phyloP scores from a whole-genome alignment of 2,113 vertebrate species.

The Alethe diademata region DNA sequence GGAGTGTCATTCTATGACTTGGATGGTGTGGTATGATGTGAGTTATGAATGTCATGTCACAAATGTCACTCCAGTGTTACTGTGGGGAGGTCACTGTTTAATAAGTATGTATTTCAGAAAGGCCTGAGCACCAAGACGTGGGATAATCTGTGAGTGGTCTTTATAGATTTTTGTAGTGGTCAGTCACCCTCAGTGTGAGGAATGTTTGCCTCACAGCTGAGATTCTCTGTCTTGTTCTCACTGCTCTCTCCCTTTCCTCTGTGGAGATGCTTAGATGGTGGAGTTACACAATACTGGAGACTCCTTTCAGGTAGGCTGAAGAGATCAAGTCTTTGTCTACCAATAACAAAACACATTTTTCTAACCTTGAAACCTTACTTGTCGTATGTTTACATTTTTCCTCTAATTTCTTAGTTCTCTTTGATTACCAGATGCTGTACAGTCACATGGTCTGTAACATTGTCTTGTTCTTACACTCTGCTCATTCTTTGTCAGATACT shows the following conservation, averaged over 20 bases:
- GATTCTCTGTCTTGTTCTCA: neutral
- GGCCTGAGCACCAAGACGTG: neutral
- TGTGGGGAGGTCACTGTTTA: neutral
- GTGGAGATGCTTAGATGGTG: neutral
- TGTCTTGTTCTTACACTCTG: neutral
- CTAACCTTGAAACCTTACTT: neutral
- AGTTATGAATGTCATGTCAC: no score
- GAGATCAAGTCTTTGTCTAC: neutral
- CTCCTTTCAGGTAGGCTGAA: neutral
- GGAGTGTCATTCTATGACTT: fast-evolving
- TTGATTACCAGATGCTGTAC: neutral
- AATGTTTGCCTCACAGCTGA: fast-evolving
- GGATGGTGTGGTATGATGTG: fast-evolving
- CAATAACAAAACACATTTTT: neutral
- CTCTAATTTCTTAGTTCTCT: neutral
- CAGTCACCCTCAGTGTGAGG: neutral
- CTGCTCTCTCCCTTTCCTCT: neutral
- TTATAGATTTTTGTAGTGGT: neutral
- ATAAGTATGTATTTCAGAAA: neutral
- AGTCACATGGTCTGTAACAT: fast-evolving
- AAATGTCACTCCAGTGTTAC: neutral
- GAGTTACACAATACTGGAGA: neutral
- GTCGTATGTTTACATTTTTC: neutral
- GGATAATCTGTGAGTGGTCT: neutral
- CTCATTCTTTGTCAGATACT: neutral